Conservation (phyloP, 2,797 vertebrate species). For the Macropodus opercularis region DNA sequence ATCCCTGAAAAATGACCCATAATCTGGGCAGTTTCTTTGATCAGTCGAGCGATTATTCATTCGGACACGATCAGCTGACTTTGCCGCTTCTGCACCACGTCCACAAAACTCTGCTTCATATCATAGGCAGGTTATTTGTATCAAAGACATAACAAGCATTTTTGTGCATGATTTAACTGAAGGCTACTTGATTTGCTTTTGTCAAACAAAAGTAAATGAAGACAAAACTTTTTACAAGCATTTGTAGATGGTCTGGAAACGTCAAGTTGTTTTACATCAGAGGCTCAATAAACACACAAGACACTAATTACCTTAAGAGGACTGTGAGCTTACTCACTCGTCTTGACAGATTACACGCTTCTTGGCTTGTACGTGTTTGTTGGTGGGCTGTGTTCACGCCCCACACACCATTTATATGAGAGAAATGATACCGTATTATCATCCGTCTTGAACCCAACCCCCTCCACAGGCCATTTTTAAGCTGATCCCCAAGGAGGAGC, state of each 20-base stretch:
- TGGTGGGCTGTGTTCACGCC: constrained; percentile 7
- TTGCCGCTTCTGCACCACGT: background rate
- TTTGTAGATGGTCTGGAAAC: constrained; percentile 5
- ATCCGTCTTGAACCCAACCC: constrained; percentile 26
- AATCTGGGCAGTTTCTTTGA: background rate
- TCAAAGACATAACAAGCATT: background rate
- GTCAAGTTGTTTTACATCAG: constrained; percentile 16
- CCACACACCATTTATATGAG: constrained; percentile 11
- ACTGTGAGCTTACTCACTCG: background rate
- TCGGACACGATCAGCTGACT: background rate
- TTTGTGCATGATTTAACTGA: constrained; percentile 8
- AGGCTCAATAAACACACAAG: background rate
- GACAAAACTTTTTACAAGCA: background rate
- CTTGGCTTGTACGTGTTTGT: background rate
- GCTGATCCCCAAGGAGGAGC: constrained; percentile 89
- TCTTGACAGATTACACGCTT: background rate
- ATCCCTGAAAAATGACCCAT: constrained; percentile 12
- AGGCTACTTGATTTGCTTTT: constrained; percentile 2
- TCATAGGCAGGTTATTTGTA: background rate
- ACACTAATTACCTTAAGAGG: constrained; percentile 14
- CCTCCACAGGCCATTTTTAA: constrained; percentile 89
- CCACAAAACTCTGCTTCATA: background rate
- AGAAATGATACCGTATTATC: constrained; percentile 34
- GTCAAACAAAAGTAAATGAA: constrained; percentile 1
- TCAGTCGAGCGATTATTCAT: constrained; percentile 10